Percentiles rank a stretch among this genome's conserved stretches.
Conservation (phyloP, 2,888 invertebrate species). For the Stenolophus ochropezus region DNA sequence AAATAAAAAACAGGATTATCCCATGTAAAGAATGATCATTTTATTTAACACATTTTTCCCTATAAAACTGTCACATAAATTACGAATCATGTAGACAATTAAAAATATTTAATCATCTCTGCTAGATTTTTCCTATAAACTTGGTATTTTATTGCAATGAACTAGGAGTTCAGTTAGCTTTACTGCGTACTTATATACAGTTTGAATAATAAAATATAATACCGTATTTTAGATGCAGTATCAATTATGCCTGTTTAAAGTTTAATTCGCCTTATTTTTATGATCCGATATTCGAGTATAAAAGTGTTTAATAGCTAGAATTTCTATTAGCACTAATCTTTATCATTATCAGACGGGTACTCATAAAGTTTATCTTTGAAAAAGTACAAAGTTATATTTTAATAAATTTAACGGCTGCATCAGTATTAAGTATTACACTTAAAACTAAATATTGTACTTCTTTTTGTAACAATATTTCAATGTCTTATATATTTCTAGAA, state of each 20-base stretch:
- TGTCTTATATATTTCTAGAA: too few relatives aligned
- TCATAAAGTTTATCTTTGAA: too few relatives aligned
- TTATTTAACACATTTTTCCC: constrained; percentile 43
- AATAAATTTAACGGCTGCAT: too few relatives aligned
- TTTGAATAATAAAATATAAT: constrained; percentile 23
- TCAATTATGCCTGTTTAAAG: background rate
- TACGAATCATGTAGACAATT: constrained; percentile 25
- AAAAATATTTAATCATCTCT: constrained; percentile 44
- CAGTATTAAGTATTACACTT: too few relatives aligned
- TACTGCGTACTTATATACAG: background rate
- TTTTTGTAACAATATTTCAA: too few relatives aligned
- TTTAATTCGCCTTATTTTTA: constrained; percentile 10
- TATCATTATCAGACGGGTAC: too few relatives aligned
- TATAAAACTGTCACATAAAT: constrained; percentile 46
- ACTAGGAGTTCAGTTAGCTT: constrained; percentile 1
- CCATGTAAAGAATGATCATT: constrained; percentile 27
- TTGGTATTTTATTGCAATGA: constrained; percentile 30
- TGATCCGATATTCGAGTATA: background rate
- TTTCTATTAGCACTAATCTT: constrained; percentile 12
- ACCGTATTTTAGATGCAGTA: constrained; percentile 24
- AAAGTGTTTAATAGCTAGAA: constrained; percentile 8
- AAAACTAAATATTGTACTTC: too few relatives aligned
- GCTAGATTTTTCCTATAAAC: constrained; percentile 41
- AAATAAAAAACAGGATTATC: constrained; percentile 38
- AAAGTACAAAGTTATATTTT: too few relatives aligned